A percentile compares a stretch with the other conserved stretches of the same genome.
phyloP scores from a whole-genome alignment of 2,797 vertebrate genomes.

The Mormyrus proboscirostris region DNA sequence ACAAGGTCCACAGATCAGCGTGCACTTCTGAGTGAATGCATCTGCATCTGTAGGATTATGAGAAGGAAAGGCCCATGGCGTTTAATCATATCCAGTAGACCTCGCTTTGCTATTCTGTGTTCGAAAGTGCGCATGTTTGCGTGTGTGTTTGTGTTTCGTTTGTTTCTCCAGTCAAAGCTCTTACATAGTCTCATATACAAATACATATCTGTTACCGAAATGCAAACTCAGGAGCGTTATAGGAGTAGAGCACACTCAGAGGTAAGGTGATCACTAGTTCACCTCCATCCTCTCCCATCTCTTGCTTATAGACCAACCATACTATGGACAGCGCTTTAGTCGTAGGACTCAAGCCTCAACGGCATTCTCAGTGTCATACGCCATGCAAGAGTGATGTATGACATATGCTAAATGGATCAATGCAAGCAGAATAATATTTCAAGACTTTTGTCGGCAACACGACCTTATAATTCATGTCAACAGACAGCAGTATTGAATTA shows the following conservation, averaged over 20 bases:
- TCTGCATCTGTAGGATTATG: background rate
- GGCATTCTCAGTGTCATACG: background rate
- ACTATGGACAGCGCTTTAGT: background rate
- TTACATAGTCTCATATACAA: constrained; percentile 6
- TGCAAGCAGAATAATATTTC: background rate
- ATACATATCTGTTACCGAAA: constrained; percentile 34
- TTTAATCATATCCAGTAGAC: background rate
- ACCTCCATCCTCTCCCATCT: background rate
- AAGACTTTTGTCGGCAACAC: background rate
- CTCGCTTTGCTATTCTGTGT: background rate
- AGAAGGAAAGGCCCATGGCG: background rate
- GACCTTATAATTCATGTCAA: background rate
- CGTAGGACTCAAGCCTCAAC: background rate
- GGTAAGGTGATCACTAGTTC: constrained; percentile 46
- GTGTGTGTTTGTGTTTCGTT: background rate
- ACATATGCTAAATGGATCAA: background rate
- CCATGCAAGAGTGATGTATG: background rate
- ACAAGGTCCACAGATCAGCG: background rate
- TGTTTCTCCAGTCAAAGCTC: constrained; percentile 9
- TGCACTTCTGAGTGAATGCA: background rate
- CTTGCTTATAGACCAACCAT: background rate
- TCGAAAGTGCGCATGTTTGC: background rate
- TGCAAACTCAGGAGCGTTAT: constrained; percentile 52
- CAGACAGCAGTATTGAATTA: background rate
- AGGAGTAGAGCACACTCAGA: constrained; percentile 48